Evolutionary conservation across 2,797 vertebrate species (phyloP).

Genomic region (Sylvia borin): DNA sequence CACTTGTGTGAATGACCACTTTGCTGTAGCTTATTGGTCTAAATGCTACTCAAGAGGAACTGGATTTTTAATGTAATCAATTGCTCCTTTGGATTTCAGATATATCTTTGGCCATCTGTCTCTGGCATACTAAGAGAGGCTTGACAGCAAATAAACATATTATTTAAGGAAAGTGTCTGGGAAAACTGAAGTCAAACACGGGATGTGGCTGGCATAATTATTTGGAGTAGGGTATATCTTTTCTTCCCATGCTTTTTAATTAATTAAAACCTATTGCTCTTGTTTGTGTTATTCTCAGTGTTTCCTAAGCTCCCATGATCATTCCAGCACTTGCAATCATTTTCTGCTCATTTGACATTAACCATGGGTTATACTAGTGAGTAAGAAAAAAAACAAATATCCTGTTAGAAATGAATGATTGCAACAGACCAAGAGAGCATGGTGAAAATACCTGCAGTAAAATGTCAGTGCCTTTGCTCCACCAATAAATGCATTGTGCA

Average conservation of each 20-base stretch:
- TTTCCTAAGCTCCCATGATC: background rate
- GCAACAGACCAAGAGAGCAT: background rate
- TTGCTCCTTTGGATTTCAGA: background rate
- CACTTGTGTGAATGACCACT: background rate
- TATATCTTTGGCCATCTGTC: background rate
- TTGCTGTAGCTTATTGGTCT: background rate
- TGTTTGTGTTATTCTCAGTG: background rate
- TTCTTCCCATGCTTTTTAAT: background rate
- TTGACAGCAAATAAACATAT: background rate
- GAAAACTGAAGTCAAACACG: background rate
- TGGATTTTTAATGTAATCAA: background rate
- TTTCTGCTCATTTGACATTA: background rate
- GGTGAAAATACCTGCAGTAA: background rate
- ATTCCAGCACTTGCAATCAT: background rate
- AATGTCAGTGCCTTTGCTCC: background rate
- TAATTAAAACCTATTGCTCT: background rate
- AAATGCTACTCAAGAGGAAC: background rate
- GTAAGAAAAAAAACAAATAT: background rate
- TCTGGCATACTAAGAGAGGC: background rate
- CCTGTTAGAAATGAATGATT: background rate
- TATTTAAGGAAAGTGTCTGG: background rate
- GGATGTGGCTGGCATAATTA: background rate
- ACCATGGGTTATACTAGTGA: background rate
- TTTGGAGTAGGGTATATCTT: background rate
- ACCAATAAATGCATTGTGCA: background rate